These are phyloP conservation scores for Zygogramma bicolorata DNA, from an alignment of 2,888 invertebrate genomes.

Conservation along the genomic window DNA sequence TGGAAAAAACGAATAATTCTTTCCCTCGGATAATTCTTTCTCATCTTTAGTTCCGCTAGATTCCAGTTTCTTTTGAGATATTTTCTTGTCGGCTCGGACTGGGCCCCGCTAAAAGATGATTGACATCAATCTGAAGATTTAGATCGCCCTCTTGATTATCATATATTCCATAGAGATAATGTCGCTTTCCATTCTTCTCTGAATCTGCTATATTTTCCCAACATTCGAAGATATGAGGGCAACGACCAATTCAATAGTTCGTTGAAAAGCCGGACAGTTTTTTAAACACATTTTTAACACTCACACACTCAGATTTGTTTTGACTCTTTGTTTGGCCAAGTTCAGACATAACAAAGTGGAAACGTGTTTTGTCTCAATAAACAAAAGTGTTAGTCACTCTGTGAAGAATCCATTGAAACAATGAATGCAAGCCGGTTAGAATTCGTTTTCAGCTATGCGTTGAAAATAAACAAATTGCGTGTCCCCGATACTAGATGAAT, in stretches of 20 bases:
- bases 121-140: no score
- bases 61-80: no score
- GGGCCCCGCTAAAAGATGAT: no score
- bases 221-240: no score
- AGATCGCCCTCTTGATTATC: no score
- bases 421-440: not conserved
- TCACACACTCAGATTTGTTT: not conserved
- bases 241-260: not conserved
- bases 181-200: no score
- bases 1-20: no score
- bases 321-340: constrained; percentile 5
- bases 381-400: constrained; percentile 7
- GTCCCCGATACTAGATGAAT: not conserved
- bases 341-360: constrained; percentile 15
- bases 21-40: no score
- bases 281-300: not conserved
- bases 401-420: not conserved
- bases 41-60: no score
- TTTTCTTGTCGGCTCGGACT: no score
- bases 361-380: constrained; percentile 10
- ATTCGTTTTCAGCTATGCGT: not conserved
- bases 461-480: not conserved
- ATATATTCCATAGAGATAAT: no score
- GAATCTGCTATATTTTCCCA: no score
- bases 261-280: not conserved